A percentile compares a stretch with the other conserved stretches of the same genome.
phyloP scores from a whole-genome alignment of 2,113 vertebrate genomes.

The Enhydra lutris region DNA sequence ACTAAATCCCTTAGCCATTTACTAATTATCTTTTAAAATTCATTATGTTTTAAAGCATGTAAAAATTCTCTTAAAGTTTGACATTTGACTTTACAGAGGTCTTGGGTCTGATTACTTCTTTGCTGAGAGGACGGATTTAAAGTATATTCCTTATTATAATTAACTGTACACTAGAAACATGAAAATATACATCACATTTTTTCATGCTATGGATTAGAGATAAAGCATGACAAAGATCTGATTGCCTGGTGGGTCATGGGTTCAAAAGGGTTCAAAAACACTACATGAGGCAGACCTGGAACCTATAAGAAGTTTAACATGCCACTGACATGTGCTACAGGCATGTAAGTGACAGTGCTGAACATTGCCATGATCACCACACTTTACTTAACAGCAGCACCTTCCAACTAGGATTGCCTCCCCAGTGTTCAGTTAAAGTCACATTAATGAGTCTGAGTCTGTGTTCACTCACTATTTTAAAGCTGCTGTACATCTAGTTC shows the following conservation, averaged over 20 bases:
- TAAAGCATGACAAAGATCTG: conserved; percentile 15
- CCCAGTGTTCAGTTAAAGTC: background rate
- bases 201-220: background rate
- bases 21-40: conserved; percentile 30
- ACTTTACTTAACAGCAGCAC: background rate
- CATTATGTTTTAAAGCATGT: conserved; percentile 21
- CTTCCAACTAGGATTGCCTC: background rate
- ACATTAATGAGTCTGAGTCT: background rate
- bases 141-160: background rate
- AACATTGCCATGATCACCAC: background rate
- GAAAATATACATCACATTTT: background rate
- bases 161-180: background rate
- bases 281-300: background rate
- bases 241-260: background rate
- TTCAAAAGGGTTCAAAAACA: background rate
- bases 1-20: background rate
- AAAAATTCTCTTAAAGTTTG: conserved; percentile 21
- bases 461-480: background rate
- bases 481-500: background rate
- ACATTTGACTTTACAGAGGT: conserved; percentile 5
- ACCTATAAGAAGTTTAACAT: background rate
- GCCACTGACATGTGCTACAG: background rate
- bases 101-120: background rate
- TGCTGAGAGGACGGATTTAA: background rate
- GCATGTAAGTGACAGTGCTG: background rate